Evolutionary conservation across 2,113 vertebrate species (phyloP), one percentile per base, ranked within the genome.

Genomic region (Coptodon bakossiorum): DNA sequence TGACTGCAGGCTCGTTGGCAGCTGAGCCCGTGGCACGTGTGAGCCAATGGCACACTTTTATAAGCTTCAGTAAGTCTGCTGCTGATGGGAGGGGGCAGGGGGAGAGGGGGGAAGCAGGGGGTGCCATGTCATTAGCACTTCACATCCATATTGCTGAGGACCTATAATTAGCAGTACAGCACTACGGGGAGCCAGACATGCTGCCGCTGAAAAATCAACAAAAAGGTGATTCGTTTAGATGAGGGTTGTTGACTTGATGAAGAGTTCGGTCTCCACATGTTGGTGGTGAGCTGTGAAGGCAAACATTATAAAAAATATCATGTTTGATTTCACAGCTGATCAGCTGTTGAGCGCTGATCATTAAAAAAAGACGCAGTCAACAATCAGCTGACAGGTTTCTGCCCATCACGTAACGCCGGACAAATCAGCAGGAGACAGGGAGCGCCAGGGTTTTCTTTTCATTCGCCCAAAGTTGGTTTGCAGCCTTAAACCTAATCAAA

Each of bases 1-100:
- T 95, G 91, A 88, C 53, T 59, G 80, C 57, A 87, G 79, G 82
- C 85, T 82, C n/a, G 17, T 38, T 82, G 88, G 86, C 91, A 91
- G 91, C 91, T 86, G 92, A 94, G 92, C 40, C 61, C 5, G 3
- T n/a, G 82, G 86, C 92, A 92, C 90, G 76, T 92, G 95, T 87
- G 83, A 43, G 66, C 80, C 13, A 3, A 34, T 86, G 89, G 82
- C 86, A 84, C 22, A 10, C 86, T 85, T 90, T 80, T 34, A 45
- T 80, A 84, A 81, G 57, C 63, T 54, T 29, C 68, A 56, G 36
- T 40, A n/a, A 71, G 54, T 82, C 53, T 78, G 85, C 48, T 78
- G 83, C 57, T 66, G 73, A 80, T 52, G 14, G 50, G 80, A 19
- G 43, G 84, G 80, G 22, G 40, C 17, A 2, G 38, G 66, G 43